These are phyloP conservation scores for Tipula vernalis DNA, from an alignment of 2,888 invertebrate species.

Conservation along the genomic window DNA sequence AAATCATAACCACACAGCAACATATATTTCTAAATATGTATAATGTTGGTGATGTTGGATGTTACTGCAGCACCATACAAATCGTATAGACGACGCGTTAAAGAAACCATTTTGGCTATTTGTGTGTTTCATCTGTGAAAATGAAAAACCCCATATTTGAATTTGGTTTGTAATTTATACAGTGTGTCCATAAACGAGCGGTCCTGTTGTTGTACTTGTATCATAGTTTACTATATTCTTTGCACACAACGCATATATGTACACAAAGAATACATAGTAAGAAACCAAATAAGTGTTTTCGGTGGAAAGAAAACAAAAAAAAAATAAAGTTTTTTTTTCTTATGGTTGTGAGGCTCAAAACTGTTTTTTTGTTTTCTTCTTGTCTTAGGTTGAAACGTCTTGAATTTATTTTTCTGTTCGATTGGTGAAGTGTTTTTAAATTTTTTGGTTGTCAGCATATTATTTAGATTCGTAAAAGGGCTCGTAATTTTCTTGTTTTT, in stretches of 20 bases:
- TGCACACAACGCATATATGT: not conserved
- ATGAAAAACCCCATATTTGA: not conserved
- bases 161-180: not conserved
- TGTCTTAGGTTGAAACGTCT: not conserved
- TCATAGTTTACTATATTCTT: not conserved
- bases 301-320: not conserved
- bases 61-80: not conserved
- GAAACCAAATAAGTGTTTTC: not conserved
- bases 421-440: not conserved
- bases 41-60: not conserved
- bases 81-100: not conserved
- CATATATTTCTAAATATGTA: not conserved
- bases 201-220: slow-evolving; percentile 4
- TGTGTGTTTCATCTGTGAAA: not conserved
- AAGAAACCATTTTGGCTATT: not conserved
- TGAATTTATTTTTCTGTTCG: not conserved
- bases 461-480: not conserved
- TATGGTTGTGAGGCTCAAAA: not conserved
- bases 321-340: not conserved
- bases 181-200: not conserved
- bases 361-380: not conserved
- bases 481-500: not conserved
- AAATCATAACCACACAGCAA: not conserved
- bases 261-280: not conserved
- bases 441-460: not conserved